These are phyloP conservation scores for fruit fly (Drosophila melanogaster) DNA, from an alignment of 1,140 invertebrate species.

Conservation along the genomic window Release_6_plus_ISO1_MT NT_037436.4:12806501-12807000, in stretches of 20 bases:
- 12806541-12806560: constrained; percentile 72
- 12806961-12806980: constrained; percentile 42
- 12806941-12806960: constrained; percentile 49
- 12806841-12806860: constrained; percentile 27
- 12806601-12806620: not conserved
- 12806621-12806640: too few relatives aligned
- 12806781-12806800: not conserved
- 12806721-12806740: not conserved
- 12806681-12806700: too few relatives aligned
- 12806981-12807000: constrained; percentile 20
- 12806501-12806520: constrained; percentile 59
- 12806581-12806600: not conserved
- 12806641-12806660: too few relatives aligned
- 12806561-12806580: constrained; percentile 48
- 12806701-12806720: not conserved
- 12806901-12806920: constrained; percentile 45
- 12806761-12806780: not conserved
- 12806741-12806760: constrained; percentile 25
- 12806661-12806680: not conserved
- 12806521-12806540: constrained; percentile 51
- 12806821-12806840: constrained; percentile 12
- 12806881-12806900: constrained; percentile 74
- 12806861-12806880: constrained; percentile 66
- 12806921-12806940: constrained; percentile 53
- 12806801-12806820: constrained; percentile 24